Evolutionary conservation across 2,113 vertebrate species (phyloP).

Genomic region (Dendropsophus ebraccatus): DNA sequence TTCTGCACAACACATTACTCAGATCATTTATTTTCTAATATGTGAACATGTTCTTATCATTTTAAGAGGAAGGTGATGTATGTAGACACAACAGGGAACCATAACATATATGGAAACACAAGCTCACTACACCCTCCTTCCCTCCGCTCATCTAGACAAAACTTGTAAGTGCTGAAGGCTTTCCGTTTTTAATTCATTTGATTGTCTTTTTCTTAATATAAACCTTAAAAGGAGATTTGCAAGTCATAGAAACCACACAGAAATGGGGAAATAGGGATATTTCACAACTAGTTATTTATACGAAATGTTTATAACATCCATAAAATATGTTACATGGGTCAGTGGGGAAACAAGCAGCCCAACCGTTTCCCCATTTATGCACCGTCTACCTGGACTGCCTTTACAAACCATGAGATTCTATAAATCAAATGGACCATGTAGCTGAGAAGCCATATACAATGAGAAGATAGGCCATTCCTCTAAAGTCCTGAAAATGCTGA

Average conservation of each 20-base stretch:
- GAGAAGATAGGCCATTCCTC: not conserved
- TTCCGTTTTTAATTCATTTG: not conserved
- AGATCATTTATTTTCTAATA: too few species aligned
- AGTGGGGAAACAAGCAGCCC: not conserved
- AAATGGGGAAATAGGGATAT: not conserved
- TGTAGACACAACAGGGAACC: too few species aligned
- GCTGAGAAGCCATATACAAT: not conserved
- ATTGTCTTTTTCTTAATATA: not conserved
- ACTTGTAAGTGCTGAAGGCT: not conserved
- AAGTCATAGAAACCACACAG: not conserved
- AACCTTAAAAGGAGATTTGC: not conserved
- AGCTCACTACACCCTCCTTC: too few species aligned
- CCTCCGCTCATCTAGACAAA: not conserved
- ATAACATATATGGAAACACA: too few species aligned
- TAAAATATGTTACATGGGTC: not conserved
- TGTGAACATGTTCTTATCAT: too few species aligned
- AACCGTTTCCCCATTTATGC: not conserved
- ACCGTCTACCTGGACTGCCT: not conserved
- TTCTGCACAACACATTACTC: too few species aligned
- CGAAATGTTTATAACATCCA: not conserved
- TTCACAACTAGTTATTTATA: not conserved
- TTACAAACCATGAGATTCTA: not conserved
- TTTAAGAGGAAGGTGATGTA: too few species aligned
- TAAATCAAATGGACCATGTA: not conserved
- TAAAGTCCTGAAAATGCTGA: conserved; percentile 68